Evolutionary conservation across 2,797 vertebrate species (phyloP).

Genomic region (Falco peregrinus): DNA sequence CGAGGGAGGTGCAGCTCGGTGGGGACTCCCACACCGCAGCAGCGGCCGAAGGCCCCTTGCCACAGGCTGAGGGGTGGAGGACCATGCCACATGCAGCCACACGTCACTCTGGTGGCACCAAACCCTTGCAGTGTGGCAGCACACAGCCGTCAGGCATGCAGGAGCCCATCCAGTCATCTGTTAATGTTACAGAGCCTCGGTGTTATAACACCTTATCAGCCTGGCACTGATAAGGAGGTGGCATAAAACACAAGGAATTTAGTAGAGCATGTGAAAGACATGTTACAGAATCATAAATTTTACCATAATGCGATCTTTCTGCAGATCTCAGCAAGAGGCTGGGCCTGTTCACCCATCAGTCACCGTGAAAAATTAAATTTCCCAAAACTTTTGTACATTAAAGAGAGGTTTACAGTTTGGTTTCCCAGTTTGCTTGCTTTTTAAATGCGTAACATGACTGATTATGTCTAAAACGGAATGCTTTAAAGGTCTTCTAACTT

Average conservation of each 20-base stretch:
- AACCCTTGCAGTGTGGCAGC: no score
- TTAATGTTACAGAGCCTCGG: not conserved
- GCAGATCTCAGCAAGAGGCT: not conserved
- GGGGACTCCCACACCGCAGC: not conserved
- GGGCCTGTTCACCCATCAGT: not conserved
- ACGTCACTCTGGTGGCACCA: accelerated
- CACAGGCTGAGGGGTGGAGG: accelerated
- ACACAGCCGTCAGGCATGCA: accelerated
- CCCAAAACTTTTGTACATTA: not conserved
- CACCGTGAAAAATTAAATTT: conserved; percentile 2
- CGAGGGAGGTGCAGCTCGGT: not conserved
- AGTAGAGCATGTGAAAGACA: not conserved
- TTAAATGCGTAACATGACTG: conserved; percentile 9
- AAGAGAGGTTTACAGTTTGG: not conserved
- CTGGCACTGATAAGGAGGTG: not conserved
- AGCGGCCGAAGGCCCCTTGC: not conserved
- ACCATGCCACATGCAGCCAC: accelerated
- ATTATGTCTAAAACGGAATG: not conserved
- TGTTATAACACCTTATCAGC: not conserved
- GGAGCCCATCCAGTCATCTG: not conserved
- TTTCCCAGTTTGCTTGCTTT: not conserved
- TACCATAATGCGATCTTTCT: not conserved
- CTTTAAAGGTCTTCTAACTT: not conserved
- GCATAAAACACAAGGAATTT: not conserved
- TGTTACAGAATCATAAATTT: not conserved